Conservation (phyloP, 2,113 vertebrate species). For the Centropristis striata region DNA sequence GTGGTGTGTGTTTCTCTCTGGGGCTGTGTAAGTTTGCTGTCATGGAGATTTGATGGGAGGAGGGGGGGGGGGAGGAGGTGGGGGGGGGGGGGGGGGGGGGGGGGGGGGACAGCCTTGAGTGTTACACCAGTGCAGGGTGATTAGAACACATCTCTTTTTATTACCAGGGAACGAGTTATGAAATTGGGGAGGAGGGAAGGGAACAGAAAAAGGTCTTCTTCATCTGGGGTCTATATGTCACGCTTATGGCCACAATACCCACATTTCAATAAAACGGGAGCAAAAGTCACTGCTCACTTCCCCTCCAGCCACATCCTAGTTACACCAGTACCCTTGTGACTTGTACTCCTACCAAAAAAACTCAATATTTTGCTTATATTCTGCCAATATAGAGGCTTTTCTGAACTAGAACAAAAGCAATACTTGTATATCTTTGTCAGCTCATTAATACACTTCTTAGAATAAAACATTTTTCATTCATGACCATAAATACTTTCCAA, state of each 20-base stretch:
- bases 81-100: neutral
- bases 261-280: constrained; percentile 56
- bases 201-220: constrained; percentile 38
- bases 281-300: constrained; percentile 33
- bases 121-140: constrained; percentile 44
- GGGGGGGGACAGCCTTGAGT: constrained; percentile 17
- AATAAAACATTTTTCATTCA: constrained; percentile 51
- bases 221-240: constrained; percentile 33
- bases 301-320: constrained; percentile 39
- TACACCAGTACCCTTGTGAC: constrained; percentile 40
- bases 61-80: neutral
- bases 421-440: constrained; percentile 5
- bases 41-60: constrained; percentile 56
- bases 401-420: neutral
- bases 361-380: constrained; percentile 10
- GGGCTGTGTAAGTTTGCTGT: constrained; percentile 59
- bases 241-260: constrained; percentile 34
- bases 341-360: constrained; percentile 30
- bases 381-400: neutral
- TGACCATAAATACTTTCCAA: constrained; percentile 42
- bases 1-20: constrained; percentile 52
- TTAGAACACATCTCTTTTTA: constrained; percentile 51
- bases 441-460: constrained; percentile 16
- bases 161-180: constrained; percentile 25
- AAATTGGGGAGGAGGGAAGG: constrained; percentile 10